Conservation (phyloP, 2,888 invertebrate species). For the Pharmacophagus antenor region DNA sequence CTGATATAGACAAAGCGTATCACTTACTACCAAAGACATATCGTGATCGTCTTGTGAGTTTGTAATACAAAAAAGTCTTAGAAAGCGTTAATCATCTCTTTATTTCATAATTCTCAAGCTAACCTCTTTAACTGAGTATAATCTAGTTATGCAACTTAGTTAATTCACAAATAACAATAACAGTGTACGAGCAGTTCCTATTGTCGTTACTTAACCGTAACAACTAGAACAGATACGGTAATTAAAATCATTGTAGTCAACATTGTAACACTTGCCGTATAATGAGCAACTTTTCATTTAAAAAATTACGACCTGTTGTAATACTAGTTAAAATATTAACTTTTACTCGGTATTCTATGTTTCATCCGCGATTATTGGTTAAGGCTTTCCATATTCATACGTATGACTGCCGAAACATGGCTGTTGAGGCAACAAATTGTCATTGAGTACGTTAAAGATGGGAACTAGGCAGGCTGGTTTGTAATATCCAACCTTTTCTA, state of each 20-base stretch:
- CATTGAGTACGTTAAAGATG: too few species aligned
- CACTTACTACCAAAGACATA: too few species aligned
- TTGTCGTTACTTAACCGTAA: constrained; percentile 25
- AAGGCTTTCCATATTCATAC: too few species aligned
- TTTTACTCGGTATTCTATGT: too few species aligned
- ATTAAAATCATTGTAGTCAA: constrained; percentile 21
- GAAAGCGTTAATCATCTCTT: neutral
- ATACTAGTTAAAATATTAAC: neutral
- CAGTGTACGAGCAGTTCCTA: constrained; percentile 16
- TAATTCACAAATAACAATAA: constrained; percentile 29
- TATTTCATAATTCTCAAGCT: constrained; percentile 1
- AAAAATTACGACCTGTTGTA: neutral
- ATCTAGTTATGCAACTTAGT: constrained; percentile 16
- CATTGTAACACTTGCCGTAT: constrained; percentile 17
- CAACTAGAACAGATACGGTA: constrained; percentile 21
- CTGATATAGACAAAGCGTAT: too few species aligned
- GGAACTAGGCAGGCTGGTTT: too few species aligned
- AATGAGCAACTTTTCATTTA: too few species aligned
- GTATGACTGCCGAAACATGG: too few species aligned
- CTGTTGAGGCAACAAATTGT: too few species aligned
- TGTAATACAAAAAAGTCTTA: neutral
- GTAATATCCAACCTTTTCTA: too few species aligned
- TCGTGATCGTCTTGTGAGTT: too few species aligned
- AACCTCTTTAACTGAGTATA: constrained; percentile 4
- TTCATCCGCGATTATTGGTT: too few species aligned